phyloP scores from a whole-genome alignment of 2,888 invertebrate species.

The Saturnia japonica region DNA sequence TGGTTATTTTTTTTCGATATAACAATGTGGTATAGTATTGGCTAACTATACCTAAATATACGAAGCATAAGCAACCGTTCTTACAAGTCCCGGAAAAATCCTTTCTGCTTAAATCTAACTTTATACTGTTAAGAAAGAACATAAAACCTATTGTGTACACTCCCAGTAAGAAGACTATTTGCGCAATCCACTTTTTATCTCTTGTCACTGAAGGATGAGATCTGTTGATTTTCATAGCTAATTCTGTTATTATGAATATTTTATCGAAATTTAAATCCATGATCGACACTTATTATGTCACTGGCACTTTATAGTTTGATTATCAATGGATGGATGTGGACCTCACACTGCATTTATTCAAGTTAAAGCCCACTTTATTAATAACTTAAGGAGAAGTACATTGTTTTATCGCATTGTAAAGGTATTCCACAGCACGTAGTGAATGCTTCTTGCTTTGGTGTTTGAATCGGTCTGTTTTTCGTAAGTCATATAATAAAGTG shows the following conservation, averaged over 20 bases:
- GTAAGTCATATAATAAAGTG: too few relatives aligned
- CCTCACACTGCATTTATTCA: background rate
- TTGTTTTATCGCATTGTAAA: too few relatives aligned
- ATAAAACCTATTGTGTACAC: slow-evolving; percentile 19
- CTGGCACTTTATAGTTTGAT: background rate
- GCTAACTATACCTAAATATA: slow-evolving; percentile 25
- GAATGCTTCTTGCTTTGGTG: too few relatives aligned
- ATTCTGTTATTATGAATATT: slow-evolving; percentile 27
- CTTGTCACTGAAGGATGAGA: slow-evolving; percentile 32
- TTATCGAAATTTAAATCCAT: slow-evolving; percentile 39
- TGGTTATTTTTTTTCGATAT: slow-evolving; percentile 33
- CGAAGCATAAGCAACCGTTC: slow-evolving; percentile 27
- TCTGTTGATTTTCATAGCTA: slow-evolving; percentile 27
- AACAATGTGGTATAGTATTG: slow-evolving; percentile 33
- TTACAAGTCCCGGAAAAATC: slow-evolving; percentile 35
- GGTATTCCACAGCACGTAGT: too few relatives aligned
- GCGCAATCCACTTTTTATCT: slow-evolving; percentile 32
- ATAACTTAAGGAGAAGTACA: slow-evolving; percentile 7
- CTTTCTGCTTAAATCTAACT: slow-evolving; percentile 27
- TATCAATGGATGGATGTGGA: background rate
- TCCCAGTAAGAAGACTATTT: slow-evolving; percentile 24
- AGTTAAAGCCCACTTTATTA: background rate
- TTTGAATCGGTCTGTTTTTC: too few relatives aligned
- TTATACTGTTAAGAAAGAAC: slow-evolving; percentile 30
- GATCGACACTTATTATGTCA: background rate